Conservation (phyloP, 2,797 vertebrate species). For the Girardinus metallicus region DNA sequence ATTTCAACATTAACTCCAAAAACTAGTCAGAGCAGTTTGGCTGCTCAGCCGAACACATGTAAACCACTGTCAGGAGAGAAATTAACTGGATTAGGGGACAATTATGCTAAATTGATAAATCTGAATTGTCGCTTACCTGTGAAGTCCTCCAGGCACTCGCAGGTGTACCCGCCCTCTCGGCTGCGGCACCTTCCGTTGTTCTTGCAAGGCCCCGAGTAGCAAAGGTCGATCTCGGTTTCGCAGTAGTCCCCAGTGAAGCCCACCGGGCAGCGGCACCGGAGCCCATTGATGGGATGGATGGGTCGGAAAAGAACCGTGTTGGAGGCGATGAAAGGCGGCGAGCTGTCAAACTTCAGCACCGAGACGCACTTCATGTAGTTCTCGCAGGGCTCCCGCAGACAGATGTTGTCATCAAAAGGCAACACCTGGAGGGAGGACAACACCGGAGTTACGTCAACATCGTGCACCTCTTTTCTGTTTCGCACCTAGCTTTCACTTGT, state of each 20-base stretch:
- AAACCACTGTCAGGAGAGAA: slow-evolving; percentile 28
- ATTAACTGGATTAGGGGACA: neutral
- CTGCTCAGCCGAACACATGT: slow-evolving; percentile 31
- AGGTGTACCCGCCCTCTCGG: slow-evolving; percentile 94
- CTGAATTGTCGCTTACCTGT: slow-evolving; percentile 83
- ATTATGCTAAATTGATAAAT: neutral
- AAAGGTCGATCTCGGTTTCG: slow-evolving; percentile 96
- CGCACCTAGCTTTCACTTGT: neutral
- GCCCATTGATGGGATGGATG: slow-evolving; percentile 95
- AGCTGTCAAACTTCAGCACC: slow-evolving; percentile 95
- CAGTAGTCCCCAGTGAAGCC: slow-evolving; percentile 97
- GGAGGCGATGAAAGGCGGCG: slow-evolving; percentile 94
- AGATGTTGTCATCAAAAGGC: slow-evolving; percentile 98
- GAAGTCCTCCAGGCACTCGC: slow-evolving; percentile 93
- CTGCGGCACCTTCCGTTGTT: slow-evolving; percentile 90
- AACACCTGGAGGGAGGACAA: slow-evolving; percentile 78
- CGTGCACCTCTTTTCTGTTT: neutral
- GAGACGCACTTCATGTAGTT: slow-evolving; percentile 99
- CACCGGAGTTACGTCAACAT: neutral
- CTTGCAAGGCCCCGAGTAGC: slow-evolving; percentile 93
- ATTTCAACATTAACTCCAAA: slow-evolving; percentile 47
- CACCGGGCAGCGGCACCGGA: slow-evolving; percentile 93
- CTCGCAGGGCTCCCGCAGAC: slow-evolving; percentile 96
- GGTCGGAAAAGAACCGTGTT: slow-evolving; percentile 95
- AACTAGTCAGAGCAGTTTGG: slow-evolving; percentile 48